phyloP scores from a whole-genome alignment of 2,797 vertebrate genomes.

The Brachyalestes nurse region DNA sequence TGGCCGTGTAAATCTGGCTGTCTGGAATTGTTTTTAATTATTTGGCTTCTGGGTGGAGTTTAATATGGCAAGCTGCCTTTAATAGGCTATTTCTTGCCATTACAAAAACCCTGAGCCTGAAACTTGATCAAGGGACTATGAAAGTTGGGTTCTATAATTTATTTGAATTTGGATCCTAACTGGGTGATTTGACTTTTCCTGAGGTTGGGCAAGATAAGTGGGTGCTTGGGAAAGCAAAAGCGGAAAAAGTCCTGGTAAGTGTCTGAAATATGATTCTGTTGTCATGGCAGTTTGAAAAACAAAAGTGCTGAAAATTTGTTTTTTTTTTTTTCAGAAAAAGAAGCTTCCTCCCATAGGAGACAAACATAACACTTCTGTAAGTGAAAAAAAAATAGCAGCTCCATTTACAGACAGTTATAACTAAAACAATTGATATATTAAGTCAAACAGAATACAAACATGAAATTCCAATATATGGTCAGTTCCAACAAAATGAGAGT shows the following conservation, averaged over 20 bases:
- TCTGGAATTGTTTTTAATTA: neutral
- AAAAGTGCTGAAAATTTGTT: neutral
- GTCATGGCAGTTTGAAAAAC: no score
- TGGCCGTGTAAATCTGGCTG: neutral
- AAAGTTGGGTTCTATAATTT: neutral
- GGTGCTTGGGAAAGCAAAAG: slow-evolving; percentile 56
- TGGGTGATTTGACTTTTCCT: slow-evolving; percentile 11
- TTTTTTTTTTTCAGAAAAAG: slow-evolving; percentile 26
- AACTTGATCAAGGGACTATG: neutral
- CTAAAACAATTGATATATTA: no score
- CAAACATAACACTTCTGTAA: slow-evolving; percentile 12
- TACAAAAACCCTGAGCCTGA: neutral
- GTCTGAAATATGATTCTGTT: neutral
- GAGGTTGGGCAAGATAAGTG: slow-evolving; percentile 51
- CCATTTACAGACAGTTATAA: no score
- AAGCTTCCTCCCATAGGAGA: slow-evolving; percentile 9
- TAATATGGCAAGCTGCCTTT: neutral
- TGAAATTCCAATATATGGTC: no score
- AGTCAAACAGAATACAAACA: no score
- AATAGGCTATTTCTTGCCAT: neutral
- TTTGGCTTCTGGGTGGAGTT: no score
- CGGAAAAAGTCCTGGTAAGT: slow-evolving; percentile 25
- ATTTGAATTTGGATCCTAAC: neutral
- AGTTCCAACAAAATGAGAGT: no score
- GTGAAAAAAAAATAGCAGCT: neutral